These are phyloP conservation scores for Lepidochitona cinerea DNA, from an alignment of 2,888 invertebrate genomes.

Conservation along the genomic window DNA sequence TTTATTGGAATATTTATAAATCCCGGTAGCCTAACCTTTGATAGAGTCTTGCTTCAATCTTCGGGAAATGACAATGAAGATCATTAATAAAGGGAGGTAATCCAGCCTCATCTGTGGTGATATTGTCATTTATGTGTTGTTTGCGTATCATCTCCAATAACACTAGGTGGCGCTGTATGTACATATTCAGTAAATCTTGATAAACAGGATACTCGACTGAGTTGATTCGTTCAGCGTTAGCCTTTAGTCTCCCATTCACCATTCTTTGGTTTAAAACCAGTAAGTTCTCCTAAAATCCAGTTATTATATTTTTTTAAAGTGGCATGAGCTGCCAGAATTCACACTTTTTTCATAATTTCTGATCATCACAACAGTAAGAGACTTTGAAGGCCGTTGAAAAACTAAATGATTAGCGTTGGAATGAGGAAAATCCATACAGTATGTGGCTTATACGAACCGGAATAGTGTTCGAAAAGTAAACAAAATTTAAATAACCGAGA, in stretches of 20 bases:
- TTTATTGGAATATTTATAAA: no score
- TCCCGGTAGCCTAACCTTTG: slow-evolving; percentile 43
- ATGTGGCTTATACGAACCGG: no score
- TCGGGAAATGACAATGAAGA: slow-evolving; percentile 46
- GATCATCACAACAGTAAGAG: no score
- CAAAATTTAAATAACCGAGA: no score
- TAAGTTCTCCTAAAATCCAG: slow-evolving; percentile 64
- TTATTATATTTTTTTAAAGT: no score
- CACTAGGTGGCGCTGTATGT: slow-evolving; percentile 55
- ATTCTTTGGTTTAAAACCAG: slow-evolving; percentile 60
- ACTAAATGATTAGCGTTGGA: no score
- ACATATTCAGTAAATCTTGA: slow-evolving; percentile 60
- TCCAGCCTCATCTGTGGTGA: neutral
- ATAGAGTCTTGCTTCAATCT: slow-evolving; percentile 47
- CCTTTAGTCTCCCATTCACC: slow-evolving; percentile 55
- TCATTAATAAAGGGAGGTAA: neutral
- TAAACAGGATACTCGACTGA: slow-evolving; percentile 64
- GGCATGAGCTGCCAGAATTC: no score
- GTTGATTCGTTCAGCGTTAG: slow-evolving; percentile 66
- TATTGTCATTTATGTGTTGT: neutral
- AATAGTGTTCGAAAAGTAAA: no score
- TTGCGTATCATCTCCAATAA: neutral
- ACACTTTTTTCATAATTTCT: no score
- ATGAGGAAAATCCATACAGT: no score
- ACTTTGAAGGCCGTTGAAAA: no score